A percentile compares a stretch with the other conserved stretches of the same genome.
phyloP scores from a whole-genome alignment of 2,797 vertebrate species.

The Acanthiza pusilla region DNA sequence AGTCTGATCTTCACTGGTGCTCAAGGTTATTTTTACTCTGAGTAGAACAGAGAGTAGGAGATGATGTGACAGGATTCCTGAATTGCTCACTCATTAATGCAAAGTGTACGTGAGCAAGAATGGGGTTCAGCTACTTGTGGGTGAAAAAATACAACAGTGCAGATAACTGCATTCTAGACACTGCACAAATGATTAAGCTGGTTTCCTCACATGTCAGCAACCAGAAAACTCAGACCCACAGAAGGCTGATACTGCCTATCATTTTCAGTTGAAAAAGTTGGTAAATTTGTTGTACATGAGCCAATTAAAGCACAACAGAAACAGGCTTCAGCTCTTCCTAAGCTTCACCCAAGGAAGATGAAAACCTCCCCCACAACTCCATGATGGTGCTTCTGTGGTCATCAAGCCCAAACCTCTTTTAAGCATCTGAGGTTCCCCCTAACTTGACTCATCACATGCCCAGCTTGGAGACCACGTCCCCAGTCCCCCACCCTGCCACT shows the following conservation, averaged over 20 bases:
- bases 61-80: background rate
- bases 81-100: background rate
- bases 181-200: background rate
- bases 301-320: background rate
- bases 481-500: background rate
- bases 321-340: background rate
- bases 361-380: background rate
- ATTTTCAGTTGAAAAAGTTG: background rate
- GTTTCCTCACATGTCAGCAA: background rate
- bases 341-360: background rate
- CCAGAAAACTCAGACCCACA: background rate
- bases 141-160: background rate
- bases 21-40: constrained; percentile 5
- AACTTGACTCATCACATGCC: background rate
- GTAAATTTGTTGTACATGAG: background rate
- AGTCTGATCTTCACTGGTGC: background rate
- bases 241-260: background rate
- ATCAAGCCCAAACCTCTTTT: background rate
- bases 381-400: fast-evolving
- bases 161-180: background rate
- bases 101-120: background rate
- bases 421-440: background rate
- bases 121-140: background rate
- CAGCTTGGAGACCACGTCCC: background rate
- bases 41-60: background rate